Evolutionary conservation across 2,888 invertebrate species (phyloP), one percentile per base, ranked within the genome.

Genomic region (Andrena hattorfiana): DNA sequence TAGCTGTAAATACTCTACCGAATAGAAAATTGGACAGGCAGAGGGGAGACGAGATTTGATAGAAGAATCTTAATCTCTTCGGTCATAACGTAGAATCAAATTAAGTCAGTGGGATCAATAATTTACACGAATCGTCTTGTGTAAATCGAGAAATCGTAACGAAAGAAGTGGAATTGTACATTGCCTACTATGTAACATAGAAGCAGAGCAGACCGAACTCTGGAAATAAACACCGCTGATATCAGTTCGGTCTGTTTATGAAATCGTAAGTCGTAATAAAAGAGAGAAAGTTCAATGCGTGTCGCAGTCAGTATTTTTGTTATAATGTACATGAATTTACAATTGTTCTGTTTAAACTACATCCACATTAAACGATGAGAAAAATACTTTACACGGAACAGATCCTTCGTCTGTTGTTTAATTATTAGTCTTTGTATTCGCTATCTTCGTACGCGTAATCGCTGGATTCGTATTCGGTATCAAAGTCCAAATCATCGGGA

Each of bases 381-480:
- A 4, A 51, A 51, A 51, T 2, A 51, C 8, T 51, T 51, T 51
- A 51, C 51, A 20, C 6, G 8, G n/a, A 20, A 20, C 20, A 8
- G 8, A 8, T 51, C 51, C 2, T 51, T 51, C 8, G 42, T 42
- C 42, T 42, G 42, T 42, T 42, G 16, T 42, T 42, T 42, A 42
- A 51, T 8, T 2, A 3, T 75, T 59, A 69, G 10, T 89, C 84
- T 56, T 90, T 85, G 42, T 90, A 13, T 35, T 63, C 35, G n/a
- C 69, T 10, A 4, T 54, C 32, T 28, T 78, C 26, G 13, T 89
- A 75, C 2, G 16, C 28, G n/a, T 13, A 0, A 16, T 16, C 23
- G 6, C 60, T 8, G 7, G 89, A 87, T 35, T 90, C 85, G 48
- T 91, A 76, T 86, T 93, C 89, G 20, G 85, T 76, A 32, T 92